These are phyloP conservation scores for Mixornis gularis DNA, from an alignment of 2,113 vertebrate genomes.

Conservation along the genomic window DNA sequence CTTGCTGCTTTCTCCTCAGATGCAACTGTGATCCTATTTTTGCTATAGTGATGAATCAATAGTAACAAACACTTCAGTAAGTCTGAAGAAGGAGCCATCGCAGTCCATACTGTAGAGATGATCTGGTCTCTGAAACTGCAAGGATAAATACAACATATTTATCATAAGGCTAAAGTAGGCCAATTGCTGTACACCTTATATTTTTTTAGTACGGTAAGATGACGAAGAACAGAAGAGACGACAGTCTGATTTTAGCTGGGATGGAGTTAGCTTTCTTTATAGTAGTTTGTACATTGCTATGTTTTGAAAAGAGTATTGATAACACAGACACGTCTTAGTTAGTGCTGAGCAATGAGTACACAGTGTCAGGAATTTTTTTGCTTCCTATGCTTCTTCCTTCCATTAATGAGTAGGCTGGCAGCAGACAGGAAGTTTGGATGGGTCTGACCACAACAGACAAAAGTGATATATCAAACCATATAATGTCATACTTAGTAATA, in stretches of 20 bases:
- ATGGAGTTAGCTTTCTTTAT: not conserved
- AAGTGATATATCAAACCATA: not conserved
- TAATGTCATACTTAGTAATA: not conserved
- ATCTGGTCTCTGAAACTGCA: not conserved
- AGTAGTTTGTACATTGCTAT: not conserved
- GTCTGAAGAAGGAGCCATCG: not conserved
- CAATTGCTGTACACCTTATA: not conserved
- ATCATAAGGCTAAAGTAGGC: not conserved
- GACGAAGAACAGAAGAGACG: not conserved
- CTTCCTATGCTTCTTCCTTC: not conserved
- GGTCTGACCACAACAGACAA: not conserved
- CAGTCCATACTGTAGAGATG: not conserved
- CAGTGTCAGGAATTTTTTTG: not conserved
- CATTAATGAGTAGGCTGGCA: not conserved
- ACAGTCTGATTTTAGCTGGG: not conserved
- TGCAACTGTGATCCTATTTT: not conserved
- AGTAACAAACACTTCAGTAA: not conserved
- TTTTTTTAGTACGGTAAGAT: not conserved
- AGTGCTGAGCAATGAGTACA: not conserved
- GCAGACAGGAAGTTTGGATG: not conserved
- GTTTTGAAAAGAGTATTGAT: not conserved
- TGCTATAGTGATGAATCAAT: not conserved
- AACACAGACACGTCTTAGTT: not conserved
- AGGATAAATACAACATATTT: not conserved
- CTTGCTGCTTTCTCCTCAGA: not conserved